These are phyloP conservation scores for Micromesistius poutassou DNA, from an alignment of 2,797 vertebrate genomes.

Conservation along the genomic window DNA sequence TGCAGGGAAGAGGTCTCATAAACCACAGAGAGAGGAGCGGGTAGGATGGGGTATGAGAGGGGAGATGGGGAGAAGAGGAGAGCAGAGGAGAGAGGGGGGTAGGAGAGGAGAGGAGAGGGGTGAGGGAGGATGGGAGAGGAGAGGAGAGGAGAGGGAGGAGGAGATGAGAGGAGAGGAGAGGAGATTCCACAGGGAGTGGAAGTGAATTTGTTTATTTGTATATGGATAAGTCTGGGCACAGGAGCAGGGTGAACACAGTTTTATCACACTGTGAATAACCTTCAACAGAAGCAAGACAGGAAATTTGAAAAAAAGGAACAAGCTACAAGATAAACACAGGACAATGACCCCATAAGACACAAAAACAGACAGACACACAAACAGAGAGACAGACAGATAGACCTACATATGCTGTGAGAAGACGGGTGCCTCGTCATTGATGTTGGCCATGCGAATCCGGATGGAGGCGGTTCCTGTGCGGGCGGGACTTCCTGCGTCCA, in stretches of 20 bases:
- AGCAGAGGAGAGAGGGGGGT: background rate
- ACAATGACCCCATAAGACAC: background rate
- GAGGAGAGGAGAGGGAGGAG: no score
- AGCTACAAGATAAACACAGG: background rate
- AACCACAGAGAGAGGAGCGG: background rate
- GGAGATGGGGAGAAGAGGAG: background rate
- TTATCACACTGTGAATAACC: background rate
- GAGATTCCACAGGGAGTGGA: no score
- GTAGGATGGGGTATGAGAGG: background rate
- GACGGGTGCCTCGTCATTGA: constrained; percentile 82
- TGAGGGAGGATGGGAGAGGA: no score
- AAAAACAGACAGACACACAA: background rate
- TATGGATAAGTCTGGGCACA: no score
- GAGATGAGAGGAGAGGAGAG: no score
- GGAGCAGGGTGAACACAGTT: no score
- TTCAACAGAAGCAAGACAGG: background rate
- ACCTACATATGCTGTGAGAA: constrained; percentile 85
- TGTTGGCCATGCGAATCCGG: constrained; percentile 79
- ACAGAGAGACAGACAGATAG: background rate
- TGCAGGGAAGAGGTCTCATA: background rate
- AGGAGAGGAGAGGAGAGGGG: no score
- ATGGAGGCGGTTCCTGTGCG: constrained; percentile 84
- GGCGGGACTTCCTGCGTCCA: constrained; percentile 79
- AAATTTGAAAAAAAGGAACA: background rate
- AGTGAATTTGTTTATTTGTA: no score